These are phyloP conservation scores for Atethmia centrago DNA, from an alignment of 2,888 invertebrate species.

Conservation along the genomic window DNA sequence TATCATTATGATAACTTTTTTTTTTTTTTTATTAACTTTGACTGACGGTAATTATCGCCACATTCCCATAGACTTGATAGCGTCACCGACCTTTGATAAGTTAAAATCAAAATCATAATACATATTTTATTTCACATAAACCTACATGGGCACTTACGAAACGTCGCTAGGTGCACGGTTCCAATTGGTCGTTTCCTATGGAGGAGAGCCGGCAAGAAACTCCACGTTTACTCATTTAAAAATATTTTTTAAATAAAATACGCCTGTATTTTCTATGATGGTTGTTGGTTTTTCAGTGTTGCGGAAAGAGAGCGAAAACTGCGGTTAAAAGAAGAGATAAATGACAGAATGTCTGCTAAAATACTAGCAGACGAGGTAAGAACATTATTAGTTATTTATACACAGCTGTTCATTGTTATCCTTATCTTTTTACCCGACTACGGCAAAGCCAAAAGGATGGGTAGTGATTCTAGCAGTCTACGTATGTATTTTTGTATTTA, in stretches of 20 bases:
- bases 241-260: too few relatives aligned
- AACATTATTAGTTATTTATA: not conserved
- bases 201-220: too few relatives aligned
- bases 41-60: not conserved
- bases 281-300: conserved; percentile 70
- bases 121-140: too few relatives aligned
- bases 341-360: conserved; percentile 75
- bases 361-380: conserved; percentile 81
- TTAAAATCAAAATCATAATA: too few relatives aligned
- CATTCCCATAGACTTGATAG: not conserved
- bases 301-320: conserved; percentile 76
- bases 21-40: not conserved
- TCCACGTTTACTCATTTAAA: too few relatives aligned
- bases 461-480: too few relatives aligned
- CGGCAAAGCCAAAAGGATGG: too few relatives aligned
- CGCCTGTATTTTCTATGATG: not conserved
- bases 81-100: not conserved
- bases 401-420: not conserved
- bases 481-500: too few relatives aligned
- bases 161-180: too few relatives aligned
- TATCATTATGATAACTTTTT: not conserved
- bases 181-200: too few relatives aligned
- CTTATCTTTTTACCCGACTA: not conserved
- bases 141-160: too few relatives aligned
- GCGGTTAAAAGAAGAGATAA: conserved; percentile 74